Evolutionary conservation across 2,113 vertebrate genomes (phyloP).

Genomic region (Bubalus kerabau): DNA sequence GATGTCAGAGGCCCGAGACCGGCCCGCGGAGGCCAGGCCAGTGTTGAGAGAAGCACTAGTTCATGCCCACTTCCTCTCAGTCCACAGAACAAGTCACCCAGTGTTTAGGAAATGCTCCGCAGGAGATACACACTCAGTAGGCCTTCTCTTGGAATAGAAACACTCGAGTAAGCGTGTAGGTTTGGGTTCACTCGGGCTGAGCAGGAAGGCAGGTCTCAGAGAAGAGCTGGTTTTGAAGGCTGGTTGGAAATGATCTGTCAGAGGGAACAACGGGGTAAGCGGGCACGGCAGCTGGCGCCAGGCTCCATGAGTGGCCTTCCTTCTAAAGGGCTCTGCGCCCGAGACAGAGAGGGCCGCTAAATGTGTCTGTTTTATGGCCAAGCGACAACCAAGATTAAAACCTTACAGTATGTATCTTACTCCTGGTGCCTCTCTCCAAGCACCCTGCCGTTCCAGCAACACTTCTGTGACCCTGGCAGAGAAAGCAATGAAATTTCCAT

Average conservation of each 20-base stretch:
- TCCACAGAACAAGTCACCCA: neutral
- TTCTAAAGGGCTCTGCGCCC: neutral
- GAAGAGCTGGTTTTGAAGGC: neutral
- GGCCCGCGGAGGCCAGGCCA: neutral
- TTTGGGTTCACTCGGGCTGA: neutral
- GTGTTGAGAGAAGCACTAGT: accelerated
- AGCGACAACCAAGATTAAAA: neutral
- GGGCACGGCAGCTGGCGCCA: neutral
- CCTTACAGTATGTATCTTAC: neutral
- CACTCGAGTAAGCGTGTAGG: neutral
- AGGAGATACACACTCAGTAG: neutral
- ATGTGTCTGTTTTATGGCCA: neutral
- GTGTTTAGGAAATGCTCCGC: accelerated
- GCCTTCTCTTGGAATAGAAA: neutral
- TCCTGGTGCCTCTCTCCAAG: neutral
- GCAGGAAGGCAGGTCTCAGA: neutral
- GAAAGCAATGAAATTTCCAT: neutral
- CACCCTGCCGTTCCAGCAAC: neutral
- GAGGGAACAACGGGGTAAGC: neutral
- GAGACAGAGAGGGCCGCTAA: neutral
- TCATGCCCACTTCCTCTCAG: neutral
- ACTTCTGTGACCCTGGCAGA: neutral
- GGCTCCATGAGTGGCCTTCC: neutral
- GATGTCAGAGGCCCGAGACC: neutral
- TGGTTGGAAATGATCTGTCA: neutral